Base-by-base conservation (phyloP, 2,888 invertebrate genomes). In the Capitulum mitella region DNA sequence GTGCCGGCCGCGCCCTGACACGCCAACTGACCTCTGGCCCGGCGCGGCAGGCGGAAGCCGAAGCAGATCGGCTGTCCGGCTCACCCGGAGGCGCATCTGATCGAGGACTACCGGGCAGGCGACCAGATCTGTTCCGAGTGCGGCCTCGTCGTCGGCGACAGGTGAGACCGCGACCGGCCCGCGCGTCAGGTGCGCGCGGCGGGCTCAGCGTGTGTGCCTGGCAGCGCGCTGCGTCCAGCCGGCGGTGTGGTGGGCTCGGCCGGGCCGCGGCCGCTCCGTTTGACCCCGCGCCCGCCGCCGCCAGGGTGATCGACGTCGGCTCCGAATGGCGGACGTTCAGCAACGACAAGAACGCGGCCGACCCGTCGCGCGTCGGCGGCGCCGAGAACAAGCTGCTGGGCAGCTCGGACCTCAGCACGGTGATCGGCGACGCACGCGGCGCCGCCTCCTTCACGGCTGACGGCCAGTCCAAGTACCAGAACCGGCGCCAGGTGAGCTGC, bases 311-410 rank as follows among this genome's bases (percentile, higher is more conserved):
- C 82, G 99, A 99, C 87, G 99, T 99, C n/a, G 98, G 99, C 54
- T 98, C 98, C 6, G 99, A 99, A 87, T 99, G 99, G 99, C 90
- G 99, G 85, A 99, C 98, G 80, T 99, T 99, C 87, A 97, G 97
- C 84, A 99, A 98, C 86, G 99, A 99, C 85, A 98, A 97, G 85
- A 92, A 93, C 78, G 94, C 95, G 16, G 95, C 94, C 0, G 99
- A 99, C 87, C 98, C 98, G 8, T 97, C 97, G 87, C 97, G 99
- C 93, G 99, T 99, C 82, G 99, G 99, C 88, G 98, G 98, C 0
- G 96, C 98, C 0, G 99, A 99, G 88, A 99, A 99, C 88, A 95
- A 97, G 0, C 88, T 99, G 5, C 88, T 99, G 0, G 94, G 94
- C 83, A 97, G 98, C 0, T 94, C 96, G 74, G 98, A 99, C 86